Percentiles rank a stretch among this genome's conserved stretches.
phyloP scores from a whole-genome alignment of 2,797 vertebrate species.

The Phataginus tetradactyla region DNA sequence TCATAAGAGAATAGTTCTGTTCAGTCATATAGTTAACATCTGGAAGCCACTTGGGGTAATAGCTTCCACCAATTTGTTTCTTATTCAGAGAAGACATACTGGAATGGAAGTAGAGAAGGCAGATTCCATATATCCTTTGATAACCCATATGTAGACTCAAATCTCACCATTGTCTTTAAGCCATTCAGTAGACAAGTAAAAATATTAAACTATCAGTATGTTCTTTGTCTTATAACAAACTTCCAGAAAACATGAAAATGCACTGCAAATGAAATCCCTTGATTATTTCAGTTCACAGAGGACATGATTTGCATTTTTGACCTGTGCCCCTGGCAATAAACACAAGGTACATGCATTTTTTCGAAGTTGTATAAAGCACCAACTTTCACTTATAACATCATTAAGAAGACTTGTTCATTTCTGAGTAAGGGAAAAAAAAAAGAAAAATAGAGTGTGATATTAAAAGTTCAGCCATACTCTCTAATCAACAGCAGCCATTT shows the following conservation, averaged over 20 bases:
- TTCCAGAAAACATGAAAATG: conserved; percentile 39
- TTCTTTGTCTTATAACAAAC: conserved; percentile 47
- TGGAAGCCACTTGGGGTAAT: conserved; percentile 57
- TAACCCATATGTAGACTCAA: not conserved
- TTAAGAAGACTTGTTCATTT: not conserved
- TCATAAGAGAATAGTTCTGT: not conserved
- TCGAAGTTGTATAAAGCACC: not conserved
- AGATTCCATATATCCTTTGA: not conserved
- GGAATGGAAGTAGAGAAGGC: not conserved
- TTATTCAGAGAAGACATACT: conserved; percentile 26
- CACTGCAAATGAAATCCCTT: not conserved
- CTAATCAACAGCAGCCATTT: not conserved
- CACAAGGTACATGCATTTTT: not conserved
- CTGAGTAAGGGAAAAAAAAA: not conserved
- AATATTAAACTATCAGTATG: conserved; percentile 26
- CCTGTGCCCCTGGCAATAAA: conserved; percentile 40
- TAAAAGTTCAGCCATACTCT: not conserved
- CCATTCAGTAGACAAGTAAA: not conserved
- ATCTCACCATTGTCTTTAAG: not conserved
- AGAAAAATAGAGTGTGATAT: not conserved
- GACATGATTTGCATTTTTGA: conserved; percentile 17
- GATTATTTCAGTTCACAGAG: conserved; percentile 10
- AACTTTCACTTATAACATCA: not conserved
- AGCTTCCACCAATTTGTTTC: not conserved
- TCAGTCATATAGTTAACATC: conserved; percentile 20